Conservation (phyloP, 2,797 vertebrate species). For the Pangasius mekongensis region DNA sequence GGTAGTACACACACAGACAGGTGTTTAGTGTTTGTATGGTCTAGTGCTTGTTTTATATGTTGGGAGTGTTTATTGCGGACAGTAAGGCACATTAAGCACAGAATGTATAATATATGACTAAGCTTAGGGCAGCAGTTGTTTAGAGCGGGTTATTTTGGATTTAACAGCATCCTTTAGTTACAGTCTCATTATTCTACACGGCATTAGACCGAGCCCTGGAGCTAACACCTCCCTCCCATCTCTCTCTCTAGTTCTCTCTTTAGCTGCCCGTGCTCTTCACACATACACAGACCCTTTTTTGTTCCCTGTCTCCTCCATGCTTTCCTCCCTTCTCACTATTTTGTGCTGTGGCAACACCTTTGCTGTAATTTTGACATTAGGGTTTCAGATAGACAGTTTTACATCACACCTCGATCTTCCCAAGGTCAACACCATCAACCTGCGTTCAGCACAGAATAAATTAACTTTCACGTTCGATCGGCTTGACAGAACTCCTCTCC, state of each 20-base stretch:
- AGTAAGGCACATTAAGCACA: conserved; percentile 41
- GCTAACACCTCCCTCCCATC: conserved; percentile 61
- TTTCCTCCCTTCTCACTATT: conserved; percentile 30
- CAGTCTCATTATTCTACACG: conserved; percentile 71
- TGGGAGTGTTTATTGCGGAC: conserved; percentile 37
- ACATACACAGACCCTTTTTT: not conserved
- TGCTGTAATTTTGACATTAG: conserved; percentile 19
- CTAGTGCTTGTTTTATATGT: conserved; percentile 16
- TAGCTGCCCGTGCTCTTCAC: conserved; percentile 51
- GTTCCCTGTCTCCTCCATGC: conserved; percentile 40
- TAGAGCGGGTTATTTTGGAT: conserved; percentile 65
- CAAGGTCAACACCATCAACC: conserved; percentile 41
- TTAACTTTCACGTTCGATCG: conserved; percentile 57
- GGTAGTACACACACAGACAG: not conserved
- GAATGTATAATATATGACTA: conserved; percentile 41
- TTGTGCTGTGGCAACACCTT: conserved; percentile 30
- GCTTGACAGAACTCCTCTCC: conserved; percentile 31
- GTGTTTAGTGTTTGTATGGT: conserved; percentile 24
- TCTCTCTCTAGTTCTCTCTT: conserved; percentile 49
- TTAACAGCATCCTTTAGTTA: conserved; percentile 66
- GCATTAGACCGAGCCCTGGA: conserved; percentile 71
- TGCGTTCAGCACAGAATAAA: conserved; percentile 24
- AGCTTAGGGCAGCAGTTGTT: conserved; percentile 43
- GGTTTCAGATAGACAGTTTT: conserved; percentile 22
- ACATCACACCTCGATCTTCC: conserved; percentile 27